A percentile compares a stretch with the other conserved stretches of the same genome.
Conservation (phyloP, 2,888 invertebrate genomes). For the Agrilus mali region DNA sequence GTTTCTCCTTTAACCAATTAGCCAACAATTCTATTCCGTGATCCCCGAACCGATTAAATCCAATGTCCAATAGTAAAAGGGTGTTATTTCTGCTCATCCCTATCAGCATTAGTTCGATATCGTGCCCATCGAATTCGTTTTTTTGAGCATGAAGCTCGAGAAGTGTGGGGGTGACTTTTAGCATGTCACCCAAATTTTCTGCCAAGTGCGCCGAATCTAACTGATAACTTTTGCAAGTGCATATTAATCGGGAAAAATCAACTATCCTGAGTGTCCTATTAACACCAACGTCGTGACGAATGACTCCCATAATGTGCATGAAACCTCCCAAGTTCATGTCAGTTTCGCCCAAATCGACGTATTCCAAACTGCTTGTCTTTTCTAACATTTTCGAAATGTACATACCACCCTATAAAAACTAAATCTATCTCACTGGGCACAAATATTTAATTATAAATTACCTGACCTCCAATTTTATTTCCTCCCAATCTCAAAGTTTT, state of each 20-base stretch:
- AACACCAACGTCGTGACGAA: conserved; percentile 20
- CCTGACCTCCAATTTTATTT: conserved; percentile 40
- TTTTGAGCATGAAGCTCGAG: conserved; percentile 47
- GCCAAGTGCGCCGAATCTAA: conserved; percentile 25
- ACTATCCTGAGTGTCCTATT: conserved; percentile 23
- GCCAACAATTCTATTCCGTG: conserved; percentile 42
- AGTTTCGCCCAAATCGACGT: conserved; percentile 44
- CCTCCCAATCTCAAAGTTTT: conserved; percentile 43
- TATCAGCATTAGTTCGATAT: conserved; percentile 41
- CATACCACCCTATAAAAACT: conserved; percentile 33
- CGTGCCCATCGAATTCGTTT: conserved; percentile 45
- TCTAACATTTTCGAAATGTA: conserved; percentile 38
- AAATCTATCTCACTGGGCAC: no score
- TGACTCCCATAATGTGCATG: conserved; percentile 19
- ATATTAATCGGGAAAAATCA: conserved; percentile 28
- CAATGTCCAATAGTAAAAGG: conserved; percentile 45
- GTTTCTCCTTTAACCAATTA: conserved; percentile 39
- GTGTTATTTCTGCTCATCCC: conserved; percentile 40
- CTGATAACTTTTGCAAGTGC: conserved; percentile 18
- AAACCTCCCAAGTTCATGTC: conserved; percentile 43
- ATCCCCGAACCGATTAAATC: conserved; percentile 47
- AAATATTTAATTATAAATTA: not conserved
- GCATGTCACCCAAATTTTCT: conserved; percentile 25
- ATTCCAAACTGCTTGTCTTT: conserved; percentile 35
- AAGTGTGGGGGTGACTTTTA: conserved; percentile 30